These are phyloP conservation scores for Symphodus melops DNA, from an alignment of 2,113 vertebrate genomes.

Conservation along the genomic window DNA sequence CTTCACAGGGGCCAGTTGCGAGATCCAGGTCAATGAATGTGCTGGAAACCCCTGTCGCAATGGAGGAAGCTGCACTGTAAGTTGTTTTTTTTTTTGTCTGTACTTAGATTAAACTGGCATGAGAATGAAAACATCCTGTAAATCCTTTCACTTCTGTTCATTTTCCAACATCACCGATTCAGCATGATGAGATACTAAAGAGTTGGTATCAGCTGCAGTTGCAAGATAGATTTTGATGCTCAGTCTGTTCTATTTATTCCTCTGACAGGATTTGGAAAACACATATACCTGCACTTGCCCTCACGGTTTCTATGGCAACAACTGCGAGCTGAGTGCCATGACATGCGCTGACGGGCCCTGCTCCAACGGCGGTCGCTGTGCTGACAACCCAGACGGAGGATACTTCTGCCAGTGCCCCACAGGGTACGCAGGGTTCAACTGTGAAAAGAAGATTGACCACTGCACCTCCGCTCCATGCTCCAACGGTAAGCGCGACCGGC, in stretches of 20 bases:
- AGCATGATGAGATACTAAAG: neutral
- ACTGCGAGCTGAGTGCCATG: conserved; percentile 96
- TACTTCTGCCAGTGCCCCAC: conserved; percentile 93
- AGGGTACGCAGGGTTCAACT: conserved; percentile 95
- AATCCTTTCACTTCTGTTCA: neutral
- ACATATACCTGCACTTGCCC: conserved; percentile 93
- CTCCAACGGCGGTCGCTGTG: conserved; percentile 93
- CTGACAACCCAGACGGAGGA: conserved; percentile 91
- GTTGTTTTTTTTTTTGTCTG: conserved; percentile 41
- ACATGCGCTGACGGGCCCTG: conserved; percentile 96
- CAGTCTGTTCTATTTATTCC: conserved; percentile 17
- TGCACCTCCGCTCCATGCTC: conserved; percentile 93
- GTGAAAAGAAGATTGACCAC: conserved; percentile 96
- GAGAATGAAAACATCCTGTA: neutral
- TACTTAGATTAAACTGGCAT: neutral
- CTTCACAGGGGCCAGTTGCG: conserved; percentile 92
- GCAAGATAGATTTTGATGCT: conserved; percentile 4
- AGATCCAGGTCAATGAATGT: conserved; percentile 92
- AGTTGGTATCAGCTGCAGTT: neutral
- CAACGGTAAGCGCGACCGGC: conserved; percentile 85
- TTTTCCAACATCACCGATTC: neutral
- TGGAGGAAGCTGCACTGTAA: conserved; percentile 95
- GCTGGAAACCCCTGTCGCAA: conserved; percentile 91
- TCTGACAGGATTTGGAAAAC: conserved; percentile 90
- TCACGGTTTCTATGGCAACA: conserved; percentile 94